Base-by-base conservation (phyloP, 1,140 invertebrate species). In the Calliphora vicina region DNA sequence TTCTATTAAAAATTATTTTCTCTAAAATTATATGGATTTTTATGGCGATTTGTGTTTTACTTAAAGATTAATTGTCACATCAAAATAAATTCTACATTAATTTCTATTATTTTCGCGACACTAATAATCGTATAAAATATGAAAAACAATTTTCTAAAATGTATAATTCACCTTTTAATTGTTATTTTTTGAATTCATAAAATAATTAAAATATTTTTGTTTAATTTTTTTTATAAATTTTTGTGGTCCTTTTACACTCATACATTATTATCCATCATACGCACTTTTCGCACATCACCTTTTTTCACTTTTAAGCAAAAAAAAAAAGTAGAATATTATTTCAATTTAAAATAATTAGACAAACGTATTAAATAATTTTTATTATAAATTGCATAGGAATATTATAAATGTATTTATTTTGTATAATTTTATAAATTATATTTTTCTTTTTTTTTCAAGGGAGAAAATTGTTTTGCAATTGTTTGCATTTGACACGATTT, bases 381-480 rank as follows among this genome's bases (percentile, higher is more conserved):
- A 67, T 67, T 67, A 25, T 50, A 50, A 12, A 50, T 50, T 17
- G 17, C 3, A 12, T 17, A 17, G 12, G n/a, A n/a, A 12, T 50
- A 50, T 45, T 45, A 50, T 17, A 50, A n/a, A n/a, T n/a, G 0
- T 50, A 50, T 50, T 50, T 67, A 67, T 23, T 67, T 67, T 67
- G 4, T 23, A 20, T 1, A 67, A 5, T 23, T 23, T 67, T 23
- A 67, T 1, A 67, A 67, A 67, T 67, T 45, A 78, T 78, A 23
- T 78, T 78, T 78, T 78, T 45, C 27, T 29, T 78, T 78, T 78
- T 35, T 78, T 43, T 43, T 45, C n/a, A 78, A 78, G 35, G 74
- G 74, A 78, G 74, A 78, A 78, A 43, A 78, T 43, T 78, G 74
- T 78, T 78, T 78, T 78, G 74, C 74, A 78, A 78, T 78, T 78